phyloP scores from a whole-genome alignment of 92 coral and sea anemone species.

The Epizoanthus ramosus region DNA sequence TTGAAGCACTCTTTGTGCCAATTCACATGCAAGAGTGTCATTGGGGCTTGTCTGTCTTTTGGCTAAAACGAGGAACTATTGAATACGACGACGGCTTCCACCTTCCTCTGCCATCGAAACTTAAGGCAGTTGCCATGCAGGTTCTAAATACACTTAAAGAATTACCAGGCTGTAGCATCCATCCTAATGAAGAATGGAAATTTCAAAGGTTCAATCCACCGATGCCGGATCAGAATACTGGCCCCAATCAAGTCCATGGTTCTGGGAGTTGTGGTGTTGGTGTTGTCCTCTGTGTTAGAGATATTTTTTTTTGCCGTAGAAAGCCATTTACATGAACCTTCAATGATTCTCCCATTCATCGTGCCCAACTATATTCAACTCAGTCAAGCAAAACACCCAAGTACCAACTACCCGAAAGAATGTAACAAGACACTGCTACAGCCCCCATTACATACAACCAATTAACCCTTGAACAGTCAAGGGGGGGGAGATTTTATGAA shows the following conservation, averaged over 20 bases:
- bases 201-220: conserved; percentile 41
- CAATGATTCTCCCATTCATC: too few species aligned
- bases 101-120: conserved; percentile 11
- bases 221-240: conserved; percentile 49
- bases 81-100: conserved; percentile 58
- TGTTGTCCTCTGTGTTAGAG: conserved; percentile 29
- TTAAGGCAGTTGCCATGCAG: conserved; percentile 16
- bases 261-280: conserved; percentile 57
- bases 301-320: too few species aligned
- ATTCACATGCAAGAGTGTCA: conserved; percentile 49
- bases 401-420: too few species aligned
- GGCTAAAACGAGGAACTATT: conserved; percentile 28
- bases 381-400: too few species aligned
- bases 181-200: conserved; percentile 8
- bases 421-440: too few species aligned
- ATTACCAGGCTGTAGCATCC: conserved; percentile 7
- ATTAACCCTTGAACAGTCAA: too few species aligned
- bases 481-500: too few species aligned
- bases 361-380: too few species aligned
- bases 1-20: conserved; percentile 43
- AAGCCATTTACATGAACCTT: too few species aligned
- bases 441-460: too few species aligned
- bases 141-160: not conserved
- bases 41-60: conserved; percentile 57
- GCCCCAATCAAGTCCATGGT: conserved; percentile 17